Evolutionary conservation across 2,797 vertebrate genomes (phyloP), one percentile per base, ranked within the genome.

Genomic region (Synaphobranchus kaupii): DNA sequence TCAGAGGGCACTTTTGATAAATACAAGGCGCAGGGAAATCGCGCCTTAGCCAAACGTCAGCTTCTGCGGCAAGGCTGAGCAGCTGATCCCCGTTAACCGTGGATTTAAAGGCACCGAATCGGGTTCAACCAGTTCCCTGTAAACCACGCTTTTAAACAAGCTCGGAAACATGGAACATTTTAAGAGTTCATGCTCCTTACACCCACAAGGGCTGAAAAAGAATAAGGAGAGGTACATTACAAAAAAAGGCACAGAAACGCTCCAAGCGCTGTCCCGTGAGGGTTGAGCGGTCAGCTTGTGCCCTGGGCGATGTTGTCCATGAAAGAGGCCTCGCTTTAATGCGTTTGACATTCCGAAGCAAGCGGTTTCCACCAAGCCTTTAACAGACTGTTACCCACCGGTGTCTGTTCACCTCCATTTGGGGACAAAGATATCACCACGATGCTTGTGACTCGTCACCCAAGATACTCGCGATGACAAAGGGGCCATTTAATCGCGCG

Each of bases 11-110:
- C 34, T 20, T 50, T 81, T 81, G 56, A 81, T 86, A 86, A 63
- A 86, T 86, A 86, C 85, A 86, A 28, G 76, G 85, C 60, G 71
- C 71, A 86, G 34, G 52, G 20, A 58, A 86, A 31, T 12, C 25
- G 68, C 56, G 50, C 68, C 34, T 25, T 54, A 17, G 73, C 39
- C 39, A 80, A 47, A 47, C 47, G n/a, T 22, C 47, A 81, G 22
- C 47, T n/a, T 50, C 78, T 81, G 78, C 8, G 25, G 10, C 20
- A n/a, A 81, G 39, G 17, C 78, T 48, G 9, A 4, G 47, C 34
- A 47, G 34, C 34, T 78, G 17, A 50, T 48, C 44, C 13, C 20
- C n/a, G 78, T 50, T 81, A 50, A 80, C 12, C 20, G 76, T 9
- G 44, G 39, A 81, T 48, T 78, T 81, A 50, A 25, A 8, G 78